Evolutionary conservation across 2,113 vertebrate genomes (phyloP).

Genomic region (Cynocephalus volans): DNA sequence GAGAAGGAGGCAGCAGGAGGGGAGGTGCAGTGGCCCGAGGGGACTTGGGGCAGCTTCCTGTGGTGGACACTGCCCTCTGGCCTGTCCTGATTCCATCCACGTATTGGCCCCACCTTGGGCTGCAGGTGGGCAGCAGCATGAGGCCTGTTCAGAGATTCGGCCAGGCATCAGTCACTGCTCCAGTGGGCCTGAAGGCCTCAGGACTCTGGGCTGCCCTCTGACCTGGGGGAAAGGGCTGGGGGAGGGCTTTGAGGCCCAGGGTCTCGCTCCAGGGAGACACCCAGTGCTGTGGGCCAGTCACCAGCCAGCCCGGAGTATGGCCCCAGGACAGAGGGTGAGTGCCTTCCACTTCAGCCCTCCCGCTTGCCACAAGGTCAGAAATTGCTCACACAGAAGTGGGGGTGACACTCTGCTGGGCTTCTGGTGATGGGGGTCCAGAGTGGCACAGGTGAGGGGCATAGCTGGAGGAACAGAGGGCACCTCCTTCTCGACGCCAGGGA

Average conservation of each 20-base stretch:
- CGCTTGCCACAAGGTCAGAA: accelerated
- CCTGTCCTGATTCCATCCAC: background rate
- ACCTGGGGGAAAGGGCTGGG: background rate
- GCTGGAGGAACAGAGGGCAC: background rate
- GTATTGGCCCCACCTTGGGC: background rate
- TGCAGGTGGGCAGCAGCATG: background rate
- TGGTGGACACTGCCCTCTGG: background rate
- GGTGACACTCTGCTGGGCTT: background rate
- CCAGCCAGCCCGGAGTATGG: background rate
- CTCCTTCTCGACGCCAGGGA: no score
- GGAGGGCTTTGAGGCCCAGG: background rate
- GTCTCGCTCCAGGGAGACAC: background rate
- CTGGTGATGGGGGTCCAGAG: no score
- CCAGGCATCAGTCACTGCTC: accelerated
- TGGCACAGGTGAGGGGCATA: no score
- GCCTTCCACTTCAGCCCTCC: no score
- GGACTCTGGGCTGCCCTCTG: background rate
- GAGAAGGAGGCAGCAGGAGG: background rate
- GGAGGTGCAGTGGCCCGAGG: background rate
- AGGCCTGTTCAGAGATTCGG: background rate
- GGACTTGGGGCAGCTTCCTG: background rate
- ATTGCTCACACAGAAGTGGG: accelerated
- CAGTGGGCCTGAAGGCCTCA: background rate
- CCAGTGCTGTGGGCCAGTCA: background rate
- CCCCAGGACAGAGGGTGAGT: background rate